Evolutionary conservation across 2,888 invertebrate genomes (phyloP), one percentile per base, ranked within the genome.

Genomic region (Portevinia maculata): DNA sequence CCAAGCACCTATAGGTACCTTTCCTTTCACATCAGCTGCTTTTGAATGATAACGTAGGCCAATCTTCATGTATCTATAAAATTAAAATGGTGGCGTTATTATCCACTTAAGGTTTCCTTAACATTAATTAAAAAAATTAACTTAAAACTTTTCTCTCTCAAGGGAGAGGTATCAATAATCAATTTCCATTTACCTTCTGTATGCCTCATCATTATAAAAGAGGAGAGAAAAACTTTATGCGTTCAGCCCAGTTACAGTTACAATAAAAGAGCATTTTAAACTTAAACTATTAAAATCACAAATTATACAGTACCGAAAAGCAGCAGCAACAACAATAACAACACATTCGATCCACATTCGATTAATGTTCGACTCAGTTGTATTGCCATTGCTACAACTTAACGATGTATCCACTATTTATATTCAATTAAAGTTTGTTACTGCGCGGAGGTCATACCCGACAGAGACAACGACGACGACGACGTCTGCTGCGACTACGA

Each of bases 371-470:
- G 78, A 83, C 78, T 78, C 71, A 65, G 28, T 67, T 76, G 62
- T 71, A 83, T 83, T 83, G 83, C 67, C 78, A 83, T 83, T 83
- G 83, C 83, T 83, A 78, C 83, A 83, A 83, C 71, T 83, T 83
- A 78, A 78, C 83, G 83, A 73, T 78, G 78, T 71, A 78, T 78
- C 73, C 44, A 60, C 71, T 78, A 78, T 83, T 83, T 83, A 73
- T 83, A 83, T 83, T 78, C 83, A 83, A 78, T 55, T 37, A 37
- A 75, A 75, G 75, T 70, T 65, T 75, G 44, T 75, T 70, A 76
- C 81, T 70, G 59, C 75, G 17, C 32, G 19, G 34, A 39, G 71
- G 71, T 62, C 71, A 50, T 44, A 46, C 62, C 30, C 53, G 37
- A 48, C 28, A 30, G 17, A 46, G 30, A 34, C 46, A 64, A 30